Evolutionary conservation across 2,797 vertebrate species (phyloP), one percentile per base, ranked within the genome.

Genomic region (Anguilla obscura): DNA sequence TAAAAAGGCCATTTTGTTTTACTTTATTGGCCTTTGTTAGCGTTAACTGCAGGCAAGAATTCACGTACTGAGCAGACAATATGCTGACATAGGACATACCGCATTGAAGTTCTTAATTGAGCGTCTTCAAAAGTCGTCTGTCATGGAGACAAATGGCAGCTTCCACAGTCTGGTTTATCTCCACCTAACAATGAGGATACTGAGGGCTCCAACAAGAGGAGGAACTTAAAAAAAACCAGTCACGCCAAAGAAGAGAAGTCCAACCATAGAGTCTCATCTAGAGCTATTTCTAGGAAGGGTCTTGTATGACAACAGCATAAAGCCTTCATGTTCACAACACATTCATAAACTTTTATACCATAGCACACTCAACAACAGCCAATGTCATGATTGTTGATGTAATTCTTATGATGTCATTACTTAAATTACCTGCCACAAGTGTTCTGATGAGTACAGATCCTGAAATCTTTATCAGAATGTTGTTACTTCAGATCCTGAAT

Each of bases 111-210:
- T 82, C 79, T 82, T 50, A 82, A 50, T 50, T 50, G 79, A 50
- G 40, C 24, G 7, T 50, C 79, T 82, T 82, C 79, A 82, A 82
- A 82, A 82, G 79, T 12, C 24, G 36, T 79, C 74, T 79, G 74
- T 79, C 74, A 79, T 79, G 14, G 74, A 79, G 74, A 79, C 36
- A 14, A 79, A 79, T 16, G 16, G 74, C 74, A 79, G 45, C 21
- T 48, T 10, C 79, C 79, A 50, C 79, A 50, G 79, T 82, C 79
- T n/a, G 40, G 79, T 82, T 82, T 82, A 82, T 82, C 40, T 82
- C 79, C 79, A 50, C 79, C 40, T 24, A 82, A 48, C 79, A 82
- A 50, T 82, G 45, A 82, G 45, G 45, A 50, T 33, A 82, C 45
- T 24, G 45, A 82, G 45, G 45, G 40, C 45, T 21, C 18, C 33